phyloP scores from a whole-genome alignment of 2,113 vertebrate genomes.

The Bujurquina vittata region DNA sequence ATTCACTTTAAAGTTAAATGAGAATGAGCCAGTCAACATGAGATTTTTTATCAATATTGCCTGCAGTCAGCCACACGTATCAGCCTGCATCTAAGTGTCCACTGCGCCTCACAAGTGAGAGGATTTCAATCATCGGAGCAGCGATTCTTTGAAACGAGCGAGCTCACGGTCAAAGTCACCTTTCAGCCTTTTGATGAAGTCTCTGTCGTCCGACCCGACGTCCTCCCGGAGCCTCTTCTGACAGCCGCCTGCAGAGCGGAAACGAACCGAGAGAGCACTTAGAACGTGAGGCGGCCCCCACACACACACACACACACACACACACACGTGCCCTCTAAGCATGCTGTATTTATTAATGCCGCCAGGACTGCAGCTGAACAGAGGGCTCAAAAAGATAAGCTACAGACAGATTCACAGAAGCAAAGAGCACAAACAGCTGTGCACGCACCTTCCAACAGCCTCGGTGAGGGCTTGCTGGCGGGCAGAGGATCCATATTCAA shows the following conservation, averaged over 20 bases:
- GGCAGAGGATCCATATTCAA: constrained; percentile 75
- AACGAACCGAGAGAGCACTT: neutral
- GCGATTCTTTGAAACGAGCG: neutral
- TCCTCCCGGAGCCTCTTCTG: constrained; percentile 93
- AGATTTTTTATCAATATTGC: neutral
- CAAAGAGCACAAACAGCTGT: neutral
- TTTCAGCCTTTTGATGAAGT: constrained; percentile 96
- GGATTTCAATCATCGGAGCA: neutral
- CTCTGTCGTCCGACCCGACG: constrained; percentile 88
- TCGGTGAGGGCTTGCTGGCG: constrained; percentile 41
- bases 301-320: neutral
- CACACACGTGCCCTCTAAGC: neutral
- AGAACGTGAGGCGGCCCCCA: neutral
- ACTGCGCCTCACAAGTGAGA: neutral
- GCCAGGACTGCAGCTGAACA: neutral
- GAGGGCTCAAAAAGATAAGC: neutral
- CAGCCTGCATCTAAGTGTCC: neutral
- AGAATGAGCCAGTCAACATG: neutral
- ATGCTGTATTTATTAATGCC: neutral
- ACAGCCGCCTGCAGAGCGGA: constrained; percentile 73
- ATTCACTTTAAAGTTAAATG: neutral
- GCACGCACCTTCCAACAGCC: constrained; percentile 57
- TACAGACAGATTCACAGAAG: neutral
- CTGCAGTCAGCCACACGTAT: neutral
- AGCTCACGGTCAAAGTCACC: constrained; percentile 76